phyloP scores from a whole-genome alignment of 2,797 vertebrate genomes.

The Cyclopterus lumpus region DNA sequence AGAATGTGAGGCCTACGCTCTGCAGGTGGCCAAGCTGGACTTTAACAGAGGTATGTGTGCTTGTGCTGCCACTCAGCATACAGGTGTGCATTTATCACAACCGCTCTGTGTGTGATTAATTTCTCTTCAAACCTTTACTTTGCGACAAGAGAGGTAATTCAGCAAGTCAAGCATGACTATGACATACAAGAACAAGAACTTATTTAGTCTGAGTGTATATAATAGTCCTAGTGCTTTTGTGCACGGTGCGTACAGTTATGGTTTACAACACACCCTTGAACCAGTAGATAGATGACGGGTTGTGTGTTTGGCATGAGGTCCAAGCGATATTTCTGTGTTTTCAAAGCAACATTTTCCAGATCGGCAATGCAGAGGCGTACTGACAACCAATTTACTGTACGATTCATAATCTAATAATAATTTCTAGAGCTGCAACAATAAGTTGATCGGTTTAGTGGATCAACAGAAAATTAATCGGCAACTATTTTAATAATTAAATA shows the following conservation, averaged over 20 bases:
- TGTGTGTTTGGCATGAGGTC: not conserved
- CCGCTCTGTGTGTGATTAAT: not conserved
- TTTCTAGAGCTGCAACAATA: not conserved
- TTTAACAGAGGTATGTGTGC: conserved; percentile 91
- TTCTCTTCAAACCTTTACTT: not conserved
- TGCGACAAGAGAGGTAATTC: not conserved
- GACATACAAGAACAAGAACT: not conserved
- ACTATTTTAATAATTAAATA: not conserved
- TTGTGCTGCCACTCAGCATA: not conserved
- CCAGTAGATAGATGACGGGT: conserved; percentile 2
- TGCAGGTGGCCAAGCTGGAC: conserved; percentile 97
- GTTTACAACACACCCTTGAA: not conserved
- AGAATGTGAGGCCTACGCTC: conserved; percentile 97
- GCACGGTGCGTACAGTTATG: not conserved
- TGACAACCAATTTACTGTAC: not conserved
- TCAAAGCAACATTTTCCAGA: conserved; percentile 1
- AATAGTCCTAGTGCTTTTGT: not conserved
- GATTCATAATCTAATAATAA: not conserved
- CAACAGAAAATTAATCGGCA: not conserved
- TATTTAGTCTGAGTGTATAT: not conserved
- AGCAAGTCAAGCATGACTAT: not conserved
- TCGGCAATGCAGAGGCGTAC: conserved; percentile 1
- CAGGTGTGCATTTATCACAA: not conserved
- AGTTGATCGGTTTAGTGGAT: not conserved
- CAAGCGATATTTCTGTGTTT: not conserved